A percentile compares a stretch with the other conserved stretches of the same genome.
Evolutionary conservation across 2,113 vertebrate genomes (phyloP).

Genomic region (Sisor rabdophorus): DNA sequence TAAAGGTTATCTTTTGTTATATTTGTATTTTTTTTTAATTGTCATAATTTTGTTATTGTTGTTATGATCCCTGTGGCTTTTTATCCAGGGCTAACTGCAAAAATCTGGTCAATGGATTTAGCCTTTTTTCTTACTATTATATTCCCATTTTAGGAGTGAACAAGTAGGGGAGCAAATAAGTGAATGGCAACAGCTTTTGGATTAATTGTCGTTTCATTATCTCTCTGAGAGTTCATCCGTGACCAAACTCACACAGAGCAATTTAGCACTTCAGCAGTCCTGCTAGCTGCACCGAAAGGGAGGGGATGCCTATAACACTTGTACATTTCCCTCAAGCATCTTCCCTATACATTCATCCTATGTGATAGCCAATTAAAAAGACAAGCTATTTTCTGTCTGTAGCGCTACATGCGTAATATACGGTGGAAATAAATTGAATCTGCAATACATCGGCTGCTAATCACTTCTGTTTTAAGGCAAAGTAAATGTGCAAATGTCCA

Average conservation of each 20-base stretch:
- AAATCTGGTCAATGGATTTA: conserved; percentile 13
- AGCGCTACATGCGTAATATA: conserved; percentile 54
- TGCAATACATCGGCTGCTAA: conserved; percentile 59
- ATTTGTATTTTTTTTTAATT: too few relatives aligned
- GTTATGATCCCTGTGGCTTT: conserved; percentile 8
- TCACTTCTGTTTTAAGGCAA: conserved; percentile 18
- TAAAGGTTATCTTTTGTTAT: too few relatives aligned
- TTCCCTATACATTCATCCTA: conserved; percentile 15
- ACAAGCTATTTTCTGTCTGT: conserved; percentile 54
- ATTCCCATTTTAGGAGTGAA: conserved; percentile 50
- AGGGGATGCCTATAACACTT: conserved; percentile 7
- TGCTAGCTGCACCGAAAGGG: conserved; percentile 46
- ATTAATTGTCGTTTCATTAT: conserved; percentile 78
- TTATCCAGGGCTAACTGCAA: conserved; percentile 15
- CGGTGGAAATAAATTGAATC: conserved; percentile 60
- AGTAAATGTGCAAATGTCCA: conserved; percentile 48
- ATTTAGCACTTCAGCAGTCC: conserved; percentile 68
- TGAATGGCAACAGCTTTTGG: conserved; percentile 64
- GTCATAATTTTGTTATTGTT: too few relatives aligned
- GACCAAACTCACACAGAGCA: conserved; percentile 68
- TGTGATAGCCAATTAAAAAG: conserved; percentile 59
- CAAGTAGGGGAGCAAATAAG: conserved; percentile 57
- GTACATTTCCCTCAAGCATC: conserved; percentile 18
- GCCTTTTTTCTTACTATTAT: conserved; percentile 6
- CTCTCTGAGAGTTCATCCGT: conserved; percentile 71